Evolutionary conservation across 2,113 vertebrate genomes (phyloP), one percentile per base, ranked within the genome.

Genomic region (Hylia prasina): DNA sequence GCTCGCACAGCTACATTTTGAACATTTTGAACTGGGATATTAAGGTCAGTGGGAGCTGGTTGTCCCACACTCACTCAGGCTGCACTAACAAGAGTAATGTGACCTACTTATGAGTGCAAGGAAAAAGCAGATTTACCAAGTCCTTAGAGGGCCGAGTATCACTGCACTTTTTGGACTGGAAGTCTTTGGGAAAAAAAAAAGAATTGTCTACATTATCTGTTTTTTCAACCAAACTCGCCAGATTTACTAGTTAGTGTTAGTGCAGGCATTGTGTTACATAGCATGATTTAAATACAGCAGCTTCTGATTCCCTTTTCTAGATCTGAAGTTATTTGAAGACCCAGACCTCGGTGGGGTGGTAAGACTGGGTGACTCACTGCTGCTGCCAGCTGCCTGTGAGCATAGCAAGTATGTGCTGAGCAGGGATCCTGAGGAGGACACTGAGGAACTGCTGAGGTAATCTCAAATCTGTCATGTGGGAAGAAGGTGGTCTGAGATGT

Each of bases 311-410:
- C 31, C 7, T 8, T 81, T 95, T 75, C 11, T 96, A 98, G 98
- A 97, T 93, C 90, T 98, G 94, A 98, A 97, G 58, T 83, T 98
- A 66, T 99, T 99, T 93, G 98, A 99, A 22, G 98, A 98, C 48
- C 98, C 97, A 64, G 98, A 99, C 73, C 98, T 98, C 2, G 98
- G 98, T 8, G 98, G 98, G 31, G 57, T 77, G 1, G 97, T 98
- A 27, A 92, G 92, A 76, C 51, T 97, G 69, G 98, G 98, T 10
- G 98, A 98, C 76, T 97, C 98, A 24, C 87, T 99, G 14, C 93
- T 99, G 82, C 96, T 98, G 78, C 97, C 98, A 8, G 84, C 94
- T 15, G 90, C 98, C 58, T 86, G 42, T 50, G 66, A 76, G 58
- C 73, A n/a, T 25, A 87, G 31, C 78, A 48, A 88, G 15, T 22